phyloP scores from a whole-genome alignment of 2,797 vertebrate species.

The Gallinago stenura region DNA sequence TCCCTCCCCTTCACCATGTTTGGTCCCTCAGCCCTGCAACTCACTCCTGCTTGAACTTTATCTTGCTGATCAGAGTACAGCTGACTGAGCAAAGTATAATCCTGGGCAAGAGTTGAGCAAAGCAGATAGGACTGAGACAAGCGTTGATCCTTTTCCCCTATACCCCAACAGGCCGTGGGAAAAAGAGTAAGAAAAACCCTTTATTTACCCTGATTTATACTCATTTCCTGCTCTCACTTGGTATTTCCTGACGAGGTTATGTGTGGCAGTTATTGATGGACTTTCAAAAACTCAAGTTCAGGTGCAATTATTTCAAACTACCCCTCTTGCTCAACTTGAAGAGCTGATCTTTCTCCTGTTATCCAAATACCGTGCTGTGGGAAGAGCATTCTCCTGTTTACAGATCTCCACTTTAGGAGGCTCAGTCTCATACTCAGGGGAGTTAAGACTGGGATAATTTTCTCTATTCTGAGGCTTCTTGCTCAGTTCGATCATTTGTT shows the following conservation, averaged over 20 bases:
- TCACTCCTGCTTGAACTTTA: not conserved
- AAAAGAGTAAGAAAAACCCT: not conserved
- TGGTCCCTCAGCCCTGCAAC: not conserved
- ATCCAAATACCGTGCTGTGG: not conserved
- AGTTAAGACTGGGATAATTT: constrained; percentile 10
- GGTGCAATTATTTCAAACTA: not conserved
- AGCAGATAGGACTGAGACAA: not conserved
- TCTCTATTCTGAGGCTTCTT: not conserved
- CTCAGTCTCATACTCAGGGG: not conserved
- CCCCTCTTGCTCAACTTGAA: not conserved
- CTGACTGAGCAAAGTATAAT: not conserved
- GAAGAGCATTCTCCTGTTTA: not conserved
- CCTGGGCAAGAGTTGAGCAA: not conserved
- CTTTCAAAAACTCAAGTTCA: not conserved
- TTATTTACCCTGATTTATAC: not conserved
- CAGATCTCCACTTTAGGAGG: not conserved
- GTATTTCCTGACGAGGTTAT: not conserved
- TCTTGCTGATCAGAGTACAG: not conserved
- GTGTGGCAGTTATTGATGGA: not conserved
- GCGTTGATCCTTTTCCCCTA: not conserved
- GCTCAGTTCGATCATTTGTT: constrained; percentile 1
- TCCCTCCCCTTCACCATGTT: not conserved
- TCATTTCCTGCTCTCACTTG: not conserved
- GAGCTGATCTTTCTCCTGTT: not conserved
- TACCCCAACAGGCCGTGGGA: not conserved